Evolutionary conservation across 2,888 invertebrate genomes (phyloP).

Genomic region (Apantesis nais): DNA sequence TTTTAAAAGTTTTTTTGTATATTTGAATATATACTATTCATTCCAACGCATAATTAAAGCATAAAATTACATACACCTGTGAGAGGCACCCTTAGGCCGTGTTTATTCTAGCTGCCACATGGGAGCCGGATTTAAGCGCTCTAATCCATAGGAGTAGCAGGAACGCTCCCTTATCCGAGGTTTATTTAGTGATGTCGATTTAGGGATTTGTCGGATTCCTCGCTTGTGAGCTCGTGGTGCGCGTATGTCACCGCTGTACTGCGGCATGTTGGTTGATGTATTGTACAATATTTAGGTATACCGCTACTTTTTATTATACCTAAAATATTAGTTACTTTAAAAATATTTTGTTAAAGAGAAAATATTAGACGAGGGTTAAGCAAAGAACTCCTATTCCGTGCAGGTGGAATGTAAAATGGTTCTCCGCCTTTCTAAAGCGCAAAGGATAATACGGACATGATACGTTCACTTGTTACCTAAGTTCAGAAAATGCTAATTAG

Average conservation of each 20-base stretch:
- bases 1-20: background rate
- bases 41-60: background rate
- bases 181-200: conserved; percentile 61
- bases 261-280: background rate
- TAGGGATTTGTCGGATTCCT: conserved; percentile 52
- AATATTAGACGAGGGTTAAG: background rate
- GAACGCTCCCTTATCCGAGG: conserved; percentile 52
- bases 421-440: background rate
- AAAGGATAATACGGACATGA: background rate
- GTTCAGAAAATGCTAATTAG: background rate
- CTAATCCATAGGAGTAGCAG: conserved; percentile 58
- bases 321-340: background rate
- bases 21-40: background rate
- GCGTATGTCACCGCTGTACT: conserved; percentile 11
- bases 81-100: conserved; percentile 42
- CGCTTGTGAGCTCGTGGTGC: conserved; percentile 25
- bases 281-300: background rate
- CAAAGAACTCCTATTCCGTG: background rate
- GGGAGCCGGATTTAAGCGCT: conserved; percentile 53
- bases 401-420: too few relatives aligned
- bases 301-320: background rate
- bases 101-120: conserved; percentile 68
- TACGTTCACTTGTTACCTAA: too few relatives aligned
- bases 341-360: background rate
- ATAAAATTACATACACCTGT: conserved; percentile 1